These are phyloP conservation scores for Stichopus horrens DNA, from an alignment of 53 echinoderm and acorn worm genomes.

Conservation along the genomic window DNA sequence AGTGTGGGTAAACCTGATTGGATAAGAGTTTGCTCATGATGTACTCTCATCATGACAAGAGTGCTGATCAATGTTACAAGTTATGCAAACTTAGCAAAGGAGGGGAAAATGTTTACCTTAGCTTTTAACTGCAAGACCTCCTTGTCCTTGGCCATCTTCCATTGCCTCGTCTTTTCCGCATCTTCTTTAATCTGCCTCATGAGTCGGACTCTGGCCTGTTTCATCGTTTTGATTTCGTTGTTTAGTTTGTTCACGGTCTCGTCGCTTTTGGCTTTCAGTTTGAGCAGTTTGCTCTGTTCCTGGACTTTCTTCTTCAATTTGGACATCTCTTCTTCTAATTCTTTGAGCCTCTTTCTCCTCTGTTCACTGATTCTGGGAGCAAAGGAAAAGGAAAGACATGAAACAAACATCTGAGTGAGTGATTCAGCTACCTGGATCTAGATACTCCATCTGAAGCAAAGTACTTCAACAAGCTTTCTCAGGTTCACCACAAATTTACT, in stretches of 20 bases:
- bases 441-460: too few species aligned
- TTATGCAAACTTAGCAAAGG: too few species aligned
- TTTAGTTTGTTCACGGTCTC: slow-evolving; percentile 79
- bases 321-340: slow-evolving; percentile 71
- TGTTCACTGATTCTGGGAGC: slow-evolving; percentile 83
- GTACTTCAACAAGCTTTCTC: too few species aligned
- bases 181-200: slow-evolving; percentile 97
- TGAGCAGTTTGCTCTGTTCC: slow-evolving; percentile 82
- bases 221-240: slow-evolving; percentile 84
- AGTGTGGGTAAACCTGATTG: too few species aligned
- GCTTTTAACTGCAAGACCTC: slow-evolving; percentile 96
- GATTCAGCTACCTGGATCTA: too few species aligned
- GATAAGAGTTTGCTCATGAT: too few species aligned
- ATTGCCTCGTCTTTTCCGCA: slow-evolving; percentile 70
- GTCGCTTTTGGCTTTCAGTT: slow-evolving; percentile 89
- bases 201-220: slow-evolving; percentile 84
- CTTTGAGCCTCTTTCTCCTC: slow-evolving; percentile 80
- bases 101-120: slow-evolving; percentile 50
- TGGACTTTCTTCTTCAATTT: slow-evolving; percentile 86
- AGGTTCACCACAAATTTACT: too few species aligned
- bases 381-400: too few species aligned
- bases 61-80: too few species aligned
- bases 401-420: too few species aligned
- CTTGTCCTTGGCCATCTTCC: slow-evolving; percentile 86
- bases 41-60: too few species aligned